Conservation (phyloP, 2,113 vertebrate genomes). For the Opisthocomus hoazin region DNA sequence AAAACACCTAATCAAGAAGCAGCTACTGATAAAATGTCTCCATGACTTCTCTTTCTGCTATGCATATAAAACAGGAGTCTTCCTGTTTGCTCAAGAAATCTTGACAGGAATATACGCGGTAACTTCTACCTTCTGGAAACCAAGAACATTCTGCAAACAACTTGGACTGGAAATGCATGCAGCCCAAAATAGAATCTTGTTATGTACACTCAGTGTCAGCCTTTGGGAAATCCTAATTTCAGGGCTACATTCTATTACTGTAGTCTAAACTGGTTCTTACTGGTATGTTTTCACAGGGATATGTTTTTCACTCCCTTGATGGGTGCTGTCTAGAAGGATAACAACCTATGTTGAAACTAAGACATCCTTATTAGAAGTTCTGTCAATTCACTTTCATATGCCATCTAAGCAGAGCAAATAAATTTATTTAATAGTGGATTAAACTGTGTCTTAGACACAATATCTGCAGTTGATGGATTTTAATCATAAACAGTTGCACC, state of each 20-base stretch:
- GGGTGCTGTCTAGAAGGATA: neutral
- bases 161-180: neutral
- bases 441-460: neutral
- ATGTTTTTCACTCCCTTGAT: neutral
- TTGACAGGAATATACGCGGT: neutral
- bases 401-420: neutral
- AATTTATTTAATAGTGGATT: neutral
- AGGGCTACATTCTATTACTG: neutral
- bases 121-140: neutral
- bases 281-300: neutral
- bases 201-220: neutral
- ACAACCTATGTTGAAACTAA: neutral
- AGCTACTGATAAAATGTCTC: neutral
- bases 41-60: neutral
- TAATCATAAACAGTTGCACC: neutral
- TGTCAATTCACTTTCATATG: neutral
- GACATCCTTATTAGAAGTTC: neutral
- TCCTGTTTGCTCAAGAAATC: slow-evolving; percentile 1
- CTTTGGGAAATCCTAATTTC: neutral
- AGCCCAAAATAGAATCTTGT: neutral
- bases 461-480: neutral
- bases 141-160: neutral
- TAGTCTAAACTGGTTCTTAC: neutral
- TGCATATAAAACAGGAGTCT: neutral
- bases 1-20: neutral